Evolutionary conservation across 2,888 invertebrate genomes (phyloP).

Genomic region (Taenaris catops): DNA sequence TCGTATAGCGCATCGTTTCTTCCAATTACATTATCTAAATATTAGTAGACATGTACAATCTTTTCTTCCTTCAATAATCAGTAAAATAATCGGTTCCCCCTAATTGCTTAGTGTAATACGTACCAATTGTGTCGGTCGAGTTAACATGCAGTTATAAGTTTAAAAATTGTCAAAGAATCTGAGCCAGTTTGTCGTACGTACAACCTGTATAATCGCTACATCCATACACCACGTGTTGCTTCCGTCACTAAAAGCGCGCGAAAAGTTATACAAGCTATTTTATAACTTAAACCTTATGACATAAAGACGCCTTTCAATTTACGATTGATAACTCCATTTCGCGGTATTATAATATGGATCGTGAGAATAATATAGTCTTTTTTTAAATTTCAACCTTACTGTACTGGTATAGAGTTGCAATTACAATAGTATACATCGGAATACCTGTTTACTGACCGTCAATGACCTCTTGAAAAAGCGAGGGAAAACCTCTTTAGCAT

Average conservation of each 20-base stretch:
- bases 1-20: too few species aligned
- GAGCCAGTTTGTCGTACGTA: constrained; percentile 5
- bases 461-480: constrained; percentile 61
- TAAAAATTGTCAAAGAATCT: constrained; percentile 5
- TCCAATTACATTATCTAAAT: too few species aligned
- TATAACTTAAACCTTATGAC: background rate
- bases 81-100: too few species aligned
- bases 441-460: constrained; percentile 69
- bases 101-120: too few species aligned
- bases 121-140: too few species aligned
- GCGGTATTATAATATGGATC: constrained; percentile 30
- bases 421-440: constrained; percentile 17
- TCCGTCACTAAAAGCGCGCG: constrained; percentile 27
- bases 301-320: constrained; percentile 13
- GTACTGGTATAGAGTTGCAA: background rate
- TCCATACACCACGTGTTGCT: constrained; percentile 22
- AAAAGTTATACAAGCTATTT: constrained; percentile 16
- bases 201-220: constrained; percentile 14
- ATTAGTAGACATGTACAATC: too few species aligned
- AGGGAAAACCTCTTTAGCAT: constrained; percentile 20
- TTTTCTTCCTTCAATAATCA: too few species aligned
- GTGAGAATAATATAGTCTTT: constrained; percentile 30
- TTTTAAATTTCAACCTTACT: constrained; percentile 21
- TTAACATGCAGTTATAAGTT: background rate
- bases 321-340: constrained; percentile 11